Conservation (phyloP, 1,140 invertebrate genomes). For the Saccostrea glomerata region DNA sequence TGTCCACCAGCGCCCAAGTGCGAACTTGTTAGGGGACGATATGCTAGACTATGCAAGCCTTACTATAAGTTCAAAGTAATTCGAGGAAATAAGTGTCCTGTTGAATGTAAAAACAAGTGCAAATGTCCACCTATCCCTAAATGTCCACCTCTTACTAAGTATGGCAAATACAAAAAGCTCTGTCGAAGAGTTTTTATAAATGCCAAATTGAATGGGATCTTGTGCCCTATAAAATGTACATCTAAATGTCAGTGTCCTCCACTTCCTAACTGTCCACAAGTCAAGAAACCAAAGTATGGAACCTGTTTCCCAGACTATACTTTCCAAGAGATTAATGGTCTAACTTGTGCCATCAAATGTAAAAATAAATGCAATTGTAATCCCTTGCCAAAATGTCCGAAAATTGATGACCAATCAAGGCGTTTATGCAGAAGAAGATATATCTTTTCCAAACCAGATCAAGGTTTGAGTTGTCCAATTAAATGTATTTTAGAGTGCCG, state of each 20-base stretch:
- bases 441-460: slow-evolving; percentile 11
- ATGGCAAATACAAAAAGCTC: not conserved
- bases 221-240: slow-evolving; percentile 27
- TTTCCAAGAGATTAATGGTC: slow-evolving; percentile 3
- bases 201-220: not conserved
- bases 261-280: slow-evolving; percentile 13
- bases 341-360: slow-evolving; percentile 3
- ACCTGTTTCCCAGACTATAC: not conserved
- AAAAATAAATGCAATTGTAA: slow-evolving; percentile 6
- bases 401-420: too few species aligned
- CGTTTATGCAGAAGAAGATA: not conserved
- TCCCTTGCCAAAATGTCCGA: slow-evolving; percentile 24
- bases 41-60: slow-evolving; percentile 5
- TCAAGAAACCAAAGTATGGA: not conserved
- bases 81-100: slow-evolving; percentile 1
- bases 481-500: slow-evolving; percentile 18
- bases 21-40: not conserved
- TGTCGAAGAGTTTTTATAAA: slow-evolving; percentile 10
- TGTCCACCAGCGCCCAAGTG: slow-evolving; percentile 1
- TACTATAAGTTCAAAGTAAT: not conserved
- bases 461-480: not conserved
- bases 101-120: slow-evolving; percentile 26
- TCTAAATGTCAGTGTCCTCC: slow-evolving; percentile 27
- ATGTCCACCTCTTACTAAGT: not conserved
- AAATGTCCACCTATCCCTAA: slow-evolving; percentile 17